Evolutionary conservation across 2,888 invertebrate species (phyloP), one percentile per base, ranked within the genome.

Genomic region (Leucophenga montana): DNA sequence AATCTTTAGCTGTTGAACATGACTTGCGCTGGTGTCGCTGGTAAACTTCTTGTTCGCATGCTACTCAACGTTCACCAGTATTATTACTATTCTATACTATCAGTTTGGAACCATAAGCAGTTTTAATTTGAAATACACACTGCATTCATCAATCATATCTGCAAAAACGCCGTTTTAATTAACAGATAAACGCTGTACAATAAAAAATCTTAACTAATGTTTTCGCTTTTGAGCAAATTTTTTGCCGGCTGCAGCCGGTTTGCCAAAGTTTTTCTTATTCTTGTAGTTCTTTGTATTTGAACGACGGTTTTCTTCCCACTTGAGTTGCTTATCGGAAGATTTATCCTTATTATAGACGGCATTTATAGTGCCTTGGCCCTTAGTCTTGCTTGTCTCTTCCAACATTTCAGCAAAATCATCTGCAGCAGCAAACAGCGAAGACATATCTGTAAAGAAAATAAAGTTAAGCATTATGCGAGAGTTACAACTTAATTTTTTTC

Each of bases 341-440:
- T 95, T 95, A 84, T 96, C 96, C 69, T 91, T 91, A 82, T 94
- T 95, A 3, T 92, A 92, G 11, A 94, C 90, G 0, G 92, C 92
- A 86, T 92, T 92, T 61, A 93, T 92, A 18, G 94, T 93, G 20
- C 93, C 93, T 64, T 91, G 90, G 27, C 91, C 91, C 80, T 92
- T 92, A 3, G 92, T 91, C 61, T 91, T 90, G 0, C 94, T 94
- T 62, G 95, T 94, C 71, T 96, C 95, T 88, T 97, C 97, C 67
- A 98, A 89, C 78, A 97, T 90, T 57, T 95, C 93, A 0, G 97
- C 94, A 90, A 97, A 97, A 89, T 97, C 94, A 87, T 96, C 96
- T 0, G 95, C 95, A 0, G 95, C 94, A 2, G 95, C 95, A 89
- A 96, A 96, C 46, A 95, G 84, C 0, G 92, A 92, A 54, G 91